A percentile compares a stretch with the other conserved stretches of the same genome.
Conservation (phyloP, 1,140 invertebrate species). For the Augochlora pura region DNA sequence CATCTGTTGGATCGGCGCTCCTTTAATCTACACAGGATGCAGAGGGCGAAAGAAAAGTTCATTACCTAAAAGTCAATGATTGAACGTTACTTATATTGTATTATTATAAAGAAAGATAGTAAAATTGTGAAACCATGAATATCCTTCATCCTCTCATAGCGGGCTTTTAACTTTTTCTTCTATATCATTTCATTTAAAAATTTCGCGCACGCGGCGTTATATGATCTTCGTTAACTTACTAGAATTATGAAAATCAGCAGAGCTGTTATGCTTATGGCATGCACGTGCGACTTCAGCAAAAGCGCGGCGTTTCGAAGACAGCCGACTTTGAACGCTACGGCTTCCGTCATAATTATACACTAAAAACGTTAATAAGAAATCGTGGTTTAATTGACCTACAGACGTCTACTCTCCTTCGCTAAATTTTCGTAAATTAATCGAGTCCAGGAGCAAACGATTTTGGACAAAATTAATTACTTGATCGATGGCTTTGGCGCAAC, state of each 20-base stretch:
- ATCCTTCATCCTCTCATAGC: no score
- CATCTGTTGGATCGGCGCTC: background rate
- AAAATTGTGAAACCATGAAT: no score
- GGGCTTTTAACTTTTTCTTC: no score
- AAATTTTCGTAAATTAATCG: background rate
- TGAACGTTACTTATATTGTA: no score
- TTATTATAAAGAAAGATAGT: no score
- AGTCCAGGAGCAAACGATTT: no score
- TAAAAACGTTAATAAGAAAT: constrained; percentile 30
- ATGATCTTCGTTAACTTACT: constrained; percentile 43
- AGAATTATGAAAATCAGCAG: constrained; percentile 56
- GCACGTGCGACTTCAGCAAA: constrained; percentile 63
- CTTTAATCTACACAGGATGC: constrained; percentile 4
- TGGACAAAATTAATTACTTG: constrained; percentile 16
- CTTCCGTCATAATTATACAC: constrained; percentile 64
- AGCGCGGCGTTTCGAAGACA: constrained; percentile 59
- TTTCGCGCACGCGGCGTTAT: no score
- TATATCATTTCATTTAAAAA: no score
- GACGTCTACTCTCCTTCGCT: no score
- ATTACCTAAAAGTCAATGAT: constrained; percentile 36
- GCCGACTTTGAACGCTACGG: constrained; percentile 59
- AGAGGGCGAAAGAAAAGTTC: constrained; percentile 25
- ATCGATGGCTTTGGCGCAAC: constrained; percentile 58
- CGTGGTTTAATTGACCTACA: background rate
- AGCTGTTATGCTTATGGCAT: constrained; percentile 50